Evolutionary conservation across 2,113 vertebrate species (phyloP), one percentile per base, ranked within the genome.

Genomic region (Equus quagga): DNA sequence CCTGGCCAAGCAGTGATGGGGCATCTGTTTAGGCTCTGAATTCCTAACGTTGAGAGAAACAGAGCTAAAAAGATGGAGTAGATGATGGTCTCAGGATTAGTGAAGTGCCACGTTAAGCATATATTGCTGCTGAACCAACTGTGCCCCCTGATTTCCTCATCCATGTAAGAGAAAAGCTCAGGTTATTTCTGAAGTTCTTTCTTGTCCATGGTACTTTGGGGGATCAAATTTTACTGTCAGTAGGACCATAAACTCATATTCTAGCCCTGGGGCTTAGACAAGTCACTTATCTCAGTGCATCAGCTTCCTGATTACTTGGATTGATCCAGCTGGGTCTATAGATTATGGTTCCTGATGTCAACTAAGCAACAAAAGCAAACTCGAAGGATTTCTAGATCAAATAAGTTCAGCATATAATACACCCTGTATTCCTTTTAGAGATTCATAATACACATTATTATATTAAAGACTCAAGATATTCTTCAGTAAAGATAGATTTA

Each of bases 11-110:
- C 49, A 51, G 28, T 54, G n/a, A 94, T 56, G 76, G 54, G 79
- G 19, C 96, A 97, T 82, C 89, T 95, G 69, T 89, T 94, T 95
- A 72, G 73, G 10, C 49, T 96, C 31, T 81, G 76, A 86, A 56
- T 96, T 94, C 13, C 49, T 86, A 58, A 83, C 81, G 82, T 88
- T 62, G 64, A 95, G 65, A 91, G 76, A 94, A 97, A 69, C 8
- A 89, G 56, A 93, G 41, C 36, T 58, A 6, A 58, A 73, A 86
- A n/a, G 26, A 54, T 60, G 18, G 41, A 79, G 2, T 65, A 51
- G 33, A 8, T 78, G 18, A 60, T 76, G 7, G 17, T 51, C 11
- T 67, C 36, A 17, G 8, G 17, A n/a, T 83, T 94, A 44, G 3
- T 64, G n/a, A 94, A 92, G 24, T 51, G 44, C 17, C 2, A 1